Evolutionary conservation across 1,140 invertebrate species (phyloP).

Genomic region (Sycobia sp.): DNA sequence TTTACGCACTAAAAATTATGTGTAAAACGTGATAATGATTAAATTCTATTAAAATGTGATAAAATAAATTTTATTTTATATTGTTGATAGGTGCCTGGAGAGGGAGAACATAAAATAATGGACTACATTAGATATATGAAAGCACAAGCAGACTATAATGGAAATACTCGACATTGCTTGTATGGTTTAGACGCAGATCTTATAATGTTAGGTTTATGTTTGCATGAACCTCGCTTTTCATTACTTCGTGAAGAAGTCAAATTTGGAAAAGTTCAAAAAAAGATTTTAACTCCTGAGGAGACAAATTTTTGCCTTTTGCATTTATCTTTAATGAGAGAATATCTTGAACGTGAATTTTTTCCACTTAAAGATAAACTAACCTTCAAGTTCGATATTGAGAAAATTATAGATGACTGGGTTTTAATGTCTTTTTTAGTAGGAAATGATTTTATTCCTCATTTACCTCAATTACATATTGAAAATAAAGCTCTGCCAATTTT

Average conservation of each 20-base stretch:
- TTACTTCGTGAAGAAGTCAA: conserved; percentile 89
- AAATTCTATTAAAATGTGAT: too few relatives aligned
- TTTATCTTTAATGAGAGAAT: conserved; percentile 88
- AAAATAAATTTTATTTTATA: too few relatives aligned
- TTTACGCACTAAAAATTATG: background rate
- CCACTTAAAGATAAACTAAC: conserved; percentile 71
- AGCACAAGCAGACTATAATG: conserved; percentile 80
- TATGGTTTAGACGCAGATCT: conserved; percentile 97
- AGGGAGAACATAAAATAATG: conserved; percentile 99
- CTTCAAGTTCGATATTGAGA: conserved; percentile 79
- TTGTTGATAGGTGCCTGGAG: conserved; percentile 78
- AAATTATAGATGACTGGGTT: conserved; percentile 79
- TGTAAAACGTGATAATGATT: background rate
- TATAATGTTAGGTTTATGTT: conserved; percentile 91
- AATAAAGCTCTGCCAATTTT: conserved; percentile 86
- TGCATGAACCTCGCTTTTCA: conserved; percentile 93
- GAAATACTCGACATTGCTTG: conserved; percentile 90
- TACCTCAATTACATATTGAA: conserved; percentile 92
- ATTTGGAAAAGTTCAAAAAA: conserved; percentile 70
- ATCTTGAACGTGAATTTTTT: conserved; percentile 90
- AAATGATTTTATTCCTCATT: conserved; percentile 96
- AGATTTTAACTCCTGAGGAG: conserved; percentile 76
- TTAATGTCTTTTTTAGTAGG: conserved; percentile 95
- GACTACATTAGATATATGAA: conserved; percentile 92
- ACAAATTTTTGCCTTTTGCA: conserved; percentile 93